Percentiles rank a stretch among this genome's conserved stretches.
Conservation (phyloP, 2,113 vertebrate genomes). For the Pseudopipra pipra region DNA sequence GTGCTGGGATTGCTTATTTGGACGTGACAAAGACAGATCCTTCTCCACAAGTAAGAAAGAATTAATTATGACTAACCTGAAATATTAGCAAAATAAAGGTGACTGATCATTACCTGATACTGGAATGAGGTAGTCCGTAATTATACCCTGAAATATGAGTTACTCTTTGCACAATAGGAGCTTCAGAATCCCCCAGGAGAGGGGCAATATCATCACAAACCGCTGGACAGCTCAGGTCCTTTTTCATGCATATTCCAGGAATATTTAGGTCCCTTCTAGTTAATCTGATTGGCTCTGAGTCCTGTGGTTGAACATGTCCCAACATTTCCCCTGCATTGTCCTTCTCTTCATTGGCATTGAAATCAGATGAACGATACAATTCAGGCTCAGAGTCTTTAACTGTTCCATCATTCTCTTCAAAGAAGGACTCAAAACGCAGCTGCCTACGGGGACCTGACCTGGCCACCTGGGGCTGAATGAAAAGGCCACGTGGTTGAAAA, state of each 20-base stretch:
- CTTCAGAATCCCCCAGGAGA: conserved; percentile 54
- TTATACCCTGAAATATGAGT: conserved; percentile 82
- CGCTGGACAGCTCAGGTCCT: conserved; percentile 4
- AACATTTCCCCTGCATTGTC: conserved; percentile 6
- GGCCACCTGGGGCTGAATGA: conserved; percentile 21
- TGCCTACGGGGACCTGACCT: conserved; percentile 73
- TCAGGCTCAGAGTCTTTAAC: not conserved
- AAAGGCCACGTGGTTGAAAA: conserved; percentile 28
- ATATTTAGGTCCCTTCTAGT: not conserved
- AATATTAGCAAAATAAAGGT: not conserved
- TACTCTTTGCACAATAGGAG: conserved; percentile 76
- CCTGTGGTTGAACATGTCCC: conserved; percentile 10
- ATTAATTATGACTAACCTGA: not conserved
- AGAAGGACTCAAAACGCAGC: conserved; percentile 76
- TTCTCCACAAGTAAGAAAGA: not conserved
- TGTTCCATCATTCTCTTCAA: conserved; percentile 8
- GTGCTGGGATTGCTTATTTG: not conserved
- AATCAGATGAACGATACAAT: not conserved
- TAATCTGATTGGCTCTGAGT: conserved; percentile 48
- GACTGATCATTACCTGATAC: conserved; percentile 72
- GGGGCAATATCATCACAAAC: conserved; percentile 53
- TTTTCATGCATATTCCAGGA: conserved; percentile 18
- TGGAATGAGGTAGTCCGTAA: conserved; percentile 84
- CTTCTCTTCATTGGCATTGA: conserved; percentile 37
- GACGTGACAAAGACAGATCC: not conserved